These are phyloP conservation scores for Poecile atricapillus DNA, from an alignment of 2,113 vertebrate genomes.

Conservation along the genomic window DNA sequence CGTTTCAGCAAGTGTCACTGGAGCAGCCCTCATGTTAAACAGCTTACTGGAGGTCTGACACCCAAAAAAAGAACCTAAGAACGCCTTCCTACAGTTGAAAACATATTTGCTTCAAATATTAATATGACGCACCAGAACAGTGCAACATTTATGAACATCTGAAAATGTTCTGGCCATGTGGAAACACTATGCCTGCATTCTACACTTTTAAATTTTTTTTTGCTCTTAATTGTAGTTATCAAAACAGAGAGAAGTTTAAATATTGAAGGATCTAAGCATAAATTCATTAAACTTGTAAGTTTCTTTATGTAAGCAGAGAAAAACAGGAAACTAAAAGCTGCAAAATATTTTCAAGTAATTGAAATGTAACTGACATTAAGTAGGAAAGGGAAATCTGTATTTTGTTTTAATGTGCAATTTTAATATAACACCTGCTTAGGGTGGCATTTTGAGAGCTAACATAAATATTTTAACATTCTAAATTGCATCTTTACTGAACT, in stretches of 20 bases:
- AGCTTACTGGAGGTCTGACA: background rate
- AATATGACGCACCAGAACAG: background rate
- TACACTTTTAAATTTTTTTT: background rate
- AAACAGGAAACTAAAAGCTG: background rate
- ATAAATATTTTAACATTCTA: slow-evolving; percentile 36
- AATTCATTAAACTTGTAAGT: background rate
- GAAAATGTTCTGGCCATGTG: background rate
- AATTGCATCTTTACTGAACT: background rate
- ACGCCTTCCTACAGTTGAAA: background rate
- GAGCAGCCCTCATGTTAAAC: background rate
- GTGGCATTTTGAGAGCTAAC: background rate
- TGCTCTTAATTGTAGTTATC: background rate
- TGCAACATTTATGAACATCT: background rate
- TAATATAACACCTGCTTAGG: slow-evolving; percentile 2
- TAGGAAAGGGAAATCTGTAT: background rate
- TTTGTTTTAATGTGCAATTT: slow-evolving; percentile 12
- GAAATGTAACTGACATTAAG: background rate
- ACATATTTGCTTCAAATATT: background rate
- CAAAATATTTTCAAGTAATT: background rate
- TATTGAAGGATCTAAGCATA: background rate
- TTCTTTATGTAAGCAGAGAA: background rate
- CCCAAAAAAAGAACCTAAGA: background rate
- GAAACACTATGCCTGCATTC: background rate
- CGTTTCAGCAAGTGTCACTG: background rate
- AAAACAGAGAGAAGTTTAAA: background rate